Percentiles rank a stretch among this genome's conserved stretches.
These are phyloP conservation scores for Periplaneta americana DNA, from an alignment of 1,140 invertebrate genomes.

Conservation along the genomic window DNA sequence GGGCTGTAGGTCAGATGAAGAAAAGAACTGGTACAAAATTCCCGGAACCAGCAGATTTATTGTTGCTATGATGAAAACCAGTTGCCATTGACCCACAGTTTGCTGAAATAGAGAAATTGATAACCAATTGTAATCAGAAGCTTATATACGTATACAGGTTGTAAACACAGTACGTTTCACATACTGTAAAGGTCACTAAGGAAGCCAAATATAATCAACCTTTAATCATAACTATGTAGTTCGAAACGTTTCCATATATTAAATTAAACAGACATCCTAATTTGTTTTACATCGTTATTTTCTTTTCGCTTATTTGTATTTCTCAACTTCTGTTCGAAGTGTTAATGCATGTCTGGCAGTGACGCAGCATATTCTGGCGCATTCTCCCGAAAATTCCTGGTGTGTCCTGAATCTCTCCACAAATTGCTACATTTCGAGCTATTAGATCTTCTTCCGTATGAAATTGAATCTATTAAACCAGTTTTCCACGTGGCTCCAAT, in stretches of 20 bases:
- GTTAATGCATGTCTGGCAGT: no score
- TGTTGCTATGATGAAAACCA: constrained; percentile 54
- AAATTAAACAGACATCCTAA: background rate
- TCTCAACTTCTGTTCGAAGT: no score
- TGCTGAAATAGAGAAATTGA: constrained; percentile 44
- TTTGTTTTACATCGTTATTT: background rate
- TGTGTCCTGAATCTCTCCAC: no score
- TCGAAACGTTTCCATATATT: background rate
- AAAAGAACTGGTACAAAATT: constrained; percentile 47
- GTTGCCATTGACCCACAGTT: constrained; percentile 58
- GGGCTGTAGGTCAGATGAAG: constrained; percentile 50
- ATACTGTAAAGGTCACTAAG: background rate
- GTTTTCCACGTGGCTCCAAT: no score
- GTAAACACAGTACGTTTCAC: background rate
- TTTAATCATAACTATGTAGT: background rate
- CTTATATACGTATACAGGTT: background rate
- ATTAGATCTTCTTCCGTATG: no score
- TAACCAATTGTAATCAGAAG: background rate
- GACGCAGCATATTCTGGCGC: no score
- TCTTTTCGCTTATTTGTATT: no score
- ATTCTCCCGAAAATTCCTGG: no score
- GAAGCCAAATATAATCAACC: background rate
- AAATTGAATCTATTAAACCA: no score
- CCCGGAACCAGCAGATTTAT: constrained; percentile 44
- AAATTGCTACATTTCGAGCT: no score